Percentiles rank a stretch among this genome's conserved stretches.
Evolutionary conservation across 2,888 invertebrate genomes (phyloP).

Genomic region (Tortricodes alternella): DNA sequence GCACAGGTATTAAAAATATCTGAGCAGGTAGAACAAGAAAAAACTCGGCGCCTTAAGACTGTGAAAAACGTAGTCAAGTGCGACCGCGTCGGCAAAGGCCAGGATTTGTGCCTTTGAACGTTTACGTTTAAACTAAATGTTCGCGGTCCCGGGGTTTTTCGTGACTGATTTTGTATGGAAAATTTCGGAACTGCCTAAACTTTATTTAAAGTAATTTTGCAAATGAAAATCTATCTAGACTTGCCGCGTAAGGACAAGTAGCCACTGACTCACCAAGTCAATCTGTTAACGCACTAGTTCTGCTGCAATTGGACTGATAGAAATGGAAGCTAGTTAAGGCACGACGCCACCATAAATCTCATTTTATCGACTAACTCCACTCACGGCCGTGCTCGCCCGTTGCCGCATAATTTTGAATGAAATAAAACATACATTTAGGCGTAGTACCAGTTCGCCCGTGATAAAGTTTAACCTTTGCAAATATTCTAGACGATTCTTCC

Average conservation of each 20-base stretch:
- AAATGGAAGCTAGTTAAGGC: slow-evolving; percentile 25
- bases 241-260: slow-evolving; percentile 14
- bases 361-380: slow-evolving; percentile 21
- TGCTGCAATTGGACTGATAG: slow-evolving; percentile 20
- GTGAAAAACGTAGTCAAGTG: slow-evolving; percentile 16
- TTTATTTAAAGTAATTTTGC: too few species aligned
- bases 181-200: too few species aligned
- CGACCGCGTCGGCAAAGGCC: background rate
- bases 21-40: slow-evolving; percentile 25
- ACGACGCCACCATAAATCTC: slow-evolving; percentile 22
- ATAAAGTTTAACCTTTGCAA: background rate
- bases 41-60: slow-evolving; percentile 22
- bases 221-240: background rate
- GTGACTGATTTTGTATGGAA: too few species aligned
- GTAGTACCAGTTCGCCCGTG: slow-evolving; percentile 1
- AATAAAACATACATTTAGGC: slow-evolving; percentile 20
- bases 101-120: slow-evolving; percentile 11
- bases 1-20: slow-evolving; percentile 30
- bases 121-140: background rate
- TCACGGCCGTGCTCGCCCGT: background rate
- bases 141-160: too few species aligned
- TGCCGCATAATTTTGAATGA: slow-evolving; percentile 15
- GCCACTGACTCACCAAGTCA: slow-evolving; percentile 1
- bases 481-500: background rate
- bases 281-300: slow-evolving; percentile 16